These are phyloP conservation scores for Leptopilina drosophilae DNA, from an alignment of 2,888 invertebrate genomes.

Conservation along the genomic window DNA sequence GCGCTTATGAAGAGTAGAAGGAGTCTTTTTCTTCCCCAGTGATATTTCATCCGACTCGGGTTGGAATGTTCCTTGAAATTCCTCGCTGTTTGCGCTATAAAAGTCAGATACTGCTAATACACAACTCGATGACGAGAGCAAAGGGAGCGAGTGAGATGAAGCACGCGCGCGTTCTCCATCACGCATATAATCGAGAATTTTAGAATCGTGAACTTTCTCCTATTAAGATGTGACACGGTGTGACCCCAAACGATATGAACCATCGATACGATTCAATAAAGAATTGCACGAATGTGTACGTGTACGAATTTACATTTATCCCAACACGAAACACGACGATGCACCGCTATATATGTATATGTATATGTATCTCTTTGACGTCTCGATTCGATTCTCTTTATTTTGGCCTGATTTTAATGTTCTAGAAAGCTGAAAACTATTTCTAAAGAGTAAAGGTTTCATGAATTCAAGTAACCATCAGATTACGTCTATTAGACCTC, in stretches of 20 bases:
- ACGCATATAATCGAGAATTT: conserved; percentile 6
- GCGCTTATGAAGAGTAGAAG: conserved; percentile 36
- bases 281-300: conserved; percentile 23
- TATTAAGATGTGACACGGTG: conserved; percentile 36
- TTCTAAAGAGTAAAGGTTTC: not conserved
- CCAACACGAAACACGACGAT: conserved; percentile 25
- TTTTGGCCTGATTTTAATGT: not conserved
- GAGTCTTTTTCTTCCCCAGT: conserved; percentile 18
- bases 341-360: not conserved
- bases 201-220: conserved; percentile 37
- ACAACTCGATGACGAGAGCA: conserved; percentile 14
- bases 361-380: not conserved
- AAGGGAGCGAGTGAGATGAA: too few species aligned
- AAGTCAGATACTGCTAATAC: conserved; percentile 36
- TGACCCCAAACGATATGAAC: conserved; percentile 31
- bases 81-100: conserved; percentile 29
- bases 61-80: conserved; percentile 38
- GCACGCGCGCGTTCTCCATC: too few species aligned
- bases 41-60: conserved; percentile 39
- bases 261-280: conserved; percentile 37
- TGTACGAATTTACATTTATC: conserved; percentile 40
- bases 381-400: conserved; percentile 16
- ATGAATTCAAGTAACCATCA: too few species aligned
- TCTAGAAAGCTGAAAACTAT: not conserved
- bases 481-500: too few species aligned